Percentiles rank a stretch among this genome's conserved stretches.
These are phyloP conservation scores for Diaperis boleti DNA, from an alignment of 2,888 invertebrate genomes.

Conservation along the genomic window DNA sequence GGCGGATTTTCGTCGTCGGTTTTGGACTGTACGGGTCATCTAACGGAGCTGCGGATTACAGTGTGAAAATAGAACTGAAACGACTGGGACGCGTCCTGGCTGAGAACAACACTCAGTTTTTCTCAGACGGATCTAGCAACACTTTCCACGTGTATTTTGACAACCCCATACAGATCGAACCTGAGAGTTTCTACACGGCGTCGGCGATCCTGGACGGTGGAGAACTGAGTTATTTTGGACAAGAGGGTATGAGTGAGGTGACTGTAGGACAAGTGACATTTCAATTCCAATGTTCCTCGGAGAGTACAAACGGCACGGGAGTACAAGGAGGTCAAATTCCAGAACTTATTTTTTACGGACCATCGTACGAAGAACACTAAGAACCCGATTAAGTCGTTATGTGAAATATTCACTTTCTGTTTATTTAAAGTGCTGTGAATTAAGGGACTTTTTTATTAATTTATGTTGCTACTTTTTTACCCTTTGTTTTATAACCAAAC, in stretches of 20 bases:
- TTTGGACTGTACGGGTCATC: constrained; percentile 97
- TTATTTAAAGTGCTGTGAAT: constrained; percentile 55
- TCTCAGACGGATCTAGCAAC: constrained; percentile 96
- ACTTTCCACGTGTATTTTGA: constrained; percentile 92
- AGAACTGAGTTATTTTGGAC: constrained; percentile 96
- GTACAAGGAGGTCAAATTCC: constrained; percentile 98
- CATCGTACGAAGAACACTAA: constrained; percentile 70
- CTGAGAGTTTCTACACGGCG: constrained; percentile 94
- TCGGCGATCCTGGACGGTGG: constrained; percentile 95
- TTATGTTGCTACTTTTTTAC: constrained; percentile 41
- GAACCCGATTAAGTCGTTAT: constrained; percentile 28
- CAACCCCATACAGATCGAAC: constrained; percentile 90
- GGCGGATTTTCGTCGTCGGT: constrained; percentile 94
- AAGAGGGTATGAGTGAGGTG: constrained; percentile 96
- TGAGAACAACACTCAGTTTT: constrained; percentile 93
- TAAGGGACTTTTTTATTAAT: constrained; percentile 43
- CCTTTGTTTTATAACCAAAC: constrained; percentile 42
- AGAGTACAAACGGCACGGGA: constrained; percentile 97
- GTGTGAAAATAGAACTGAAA: constrained; percentile 94
- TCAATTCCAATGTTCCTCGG: constrained; percentile 97
- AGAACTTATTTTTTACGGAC: constrained; percentile 95
- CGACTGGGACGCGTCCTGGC: constrained; percentile 88
- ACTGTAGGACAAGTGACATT: constrained; percentile 94
- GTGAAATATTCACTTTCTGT: constrained; percentile 41
- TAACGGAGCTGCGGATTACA: constrained; percentile 94